phyloP scores from a whole-genome alignment of 2,797 vertebrate genomes.

The Mastacembelus armatus region DNA sequence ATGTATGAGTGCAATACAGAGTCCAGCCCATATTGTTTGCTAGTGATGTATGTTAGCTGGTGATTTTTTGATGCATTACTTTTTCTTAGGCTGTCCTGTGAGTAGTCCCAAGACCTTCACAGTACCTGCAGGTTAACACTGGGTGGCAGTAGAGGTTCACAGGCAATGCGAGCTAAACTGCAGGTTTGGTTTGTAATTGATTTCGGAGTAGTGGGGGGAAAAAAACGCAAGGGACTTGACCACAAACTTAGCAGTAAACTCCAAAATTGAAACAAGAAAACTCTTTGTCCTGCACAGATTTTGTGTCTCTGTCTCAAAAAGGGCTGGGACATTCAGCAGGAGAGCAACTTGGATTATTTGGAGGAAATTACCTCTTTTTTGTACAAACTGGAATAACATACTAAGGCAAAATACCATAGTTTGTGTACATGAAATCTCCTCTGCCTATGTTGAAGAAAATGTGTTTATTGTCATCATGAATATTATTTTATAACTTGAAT shows the following conservation, averaged over 20 bases:
- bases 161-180: not conserved
- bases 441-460: not conserved
- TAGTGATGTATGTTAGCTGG: too few relatives aligned
- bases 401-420: not conserved
- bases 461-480: slow-evolving; percentile 47
- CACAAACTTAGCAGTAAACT: slow-evolving; percentile 33
- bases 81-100: too few relatives aligned
- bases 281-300: slow-evolving; percentile 38
- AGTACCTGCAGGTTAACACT: slow-evolving; percentile 36
- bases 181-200: not conserved
- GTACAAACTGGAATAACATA: not conserved
- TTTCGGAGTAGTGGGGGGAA: not conserved
- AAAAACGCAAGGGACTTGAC: not conserved
- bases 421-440: not conserved
- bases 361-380: not conserved
- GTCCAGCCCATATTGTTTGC: too few relatives aligned
- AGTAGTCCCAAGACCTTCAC: too few relatives aligned
- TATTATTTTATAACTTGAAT: not conserved
- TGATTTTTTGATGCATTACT: too few relatives aligned
- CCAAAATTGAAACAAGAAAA: slow-evolving; percentile 39
- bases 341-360: not conserved
- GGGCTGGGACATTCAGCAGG: slow-evolving; percentile 38
- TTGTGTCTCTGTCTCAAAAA: slow-evolving; percentile 28
- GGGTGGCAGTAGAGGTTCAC: slow-evolving; percentile 65
- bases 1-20: too few relatives aligned